Evolutionary conservation across 2,888 invertebrate species (phyloP).

Genomic region (Coecobrya sp.): DNA sequence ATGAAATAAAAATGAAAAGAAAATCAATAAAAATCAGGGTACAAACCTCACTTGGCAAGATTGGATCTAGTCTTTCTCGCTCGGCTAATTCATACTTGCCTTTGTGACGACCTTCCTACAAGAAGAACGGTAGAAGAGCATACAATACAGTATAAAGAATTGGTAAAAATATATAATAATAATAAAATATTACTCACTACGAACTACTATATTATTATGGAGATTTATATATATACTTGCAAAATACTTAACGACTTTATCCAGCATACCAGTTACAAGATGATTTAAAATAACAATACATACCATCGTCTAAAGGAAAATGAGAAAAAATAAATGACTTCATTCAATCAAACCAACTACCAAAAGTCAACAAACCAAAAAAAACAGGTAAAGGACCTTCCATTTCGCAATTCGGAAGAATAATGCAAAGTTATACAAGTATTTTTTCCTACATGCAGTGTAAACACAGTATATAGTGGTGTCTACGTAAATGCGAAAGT

Average conservation of each 20-base stretch:
- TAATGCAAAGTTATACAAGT: not conserved
- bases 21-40: constrained; percentile 79
- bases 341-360: constrained; percentile 18
- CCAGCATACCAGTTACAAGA: not conserved
- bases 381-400: not conserved
- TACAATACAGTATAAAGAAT: constrained; percentile 22
- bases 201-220: too few species aligned
- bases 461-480: not conserved
- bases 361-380: constrained; percentile 3
- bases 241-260: not conserved
- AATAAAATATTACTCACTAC: constrained; percentile 10
- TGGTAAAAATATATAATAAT: too few species aligned
- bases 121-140: constrained; percentile 31
- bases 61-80: constrained; percentile 86
- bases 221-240: not conserved
- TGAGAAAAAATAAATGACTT: not conserved
- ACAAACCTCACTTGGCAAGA: constrained; percentile 86
- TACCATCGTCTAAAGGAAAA: not conserved
- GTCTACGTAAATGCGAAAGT: not conserved
- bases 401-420: not conserved
- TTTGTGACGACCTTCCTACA: constrained; percentile 86
- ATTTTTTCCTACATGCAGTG: not conserved
- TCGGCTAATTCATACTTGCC: constrained; percentile 87
- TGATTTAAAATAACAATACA: constrained; percentile 2
- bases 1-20: constrained; percentile 64